Percentiles rank a stretch among this genome's conserved stretches.
phyloP scores from a whole-genome alignment of 64 coral and sea anemone species.

The Stylophora pistillata region DNA sequence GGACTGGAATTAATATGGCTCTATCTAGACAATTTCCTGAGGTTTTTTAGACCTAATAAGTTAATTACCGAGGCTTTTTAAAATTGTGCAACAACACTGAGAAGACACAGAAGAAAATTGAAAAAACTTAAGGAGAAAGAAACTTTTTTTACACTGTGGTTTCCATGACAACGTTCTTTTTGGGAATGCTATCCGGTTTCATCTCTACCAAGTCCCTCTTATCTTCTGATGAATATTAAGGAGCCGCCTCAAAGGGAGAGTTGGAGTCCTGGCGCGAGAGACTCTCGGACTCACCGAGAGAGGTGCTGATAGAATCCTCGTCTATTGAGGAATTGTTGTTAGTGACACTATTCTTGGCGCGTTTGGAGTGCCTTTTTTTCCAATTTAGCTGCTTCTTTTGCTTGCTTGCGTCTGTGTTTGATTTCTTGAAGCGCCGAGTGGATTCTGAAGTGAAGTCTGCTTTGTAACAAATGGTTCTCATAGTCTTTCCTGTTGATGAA shows the following conservation, averaged over 20 bases:
- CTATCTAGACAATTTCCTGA: too few species aligned
- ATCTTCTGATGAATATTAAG: conserved; percentile 21
- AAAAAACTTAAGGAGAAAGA: background rate
- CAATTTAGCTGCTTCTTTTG: conserved; percentile 33
- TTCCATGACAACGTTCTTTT: background rate
- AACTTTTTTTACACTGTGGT: background rate
- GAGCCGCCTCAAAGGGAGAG: conserved; percentile 15
- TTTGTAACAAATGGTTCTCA: conserved; percentile 84
- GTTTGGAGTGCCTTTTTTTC: conserved; percentile 1
- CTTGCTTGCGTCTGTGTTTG: conserved; percentile 55
- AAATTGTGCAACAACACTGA: too few species aligned
- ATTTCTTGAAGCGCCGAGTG: conserved; percentile 86
- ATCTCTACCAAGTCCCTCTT: background rate
- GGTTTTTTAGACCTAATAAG: too few species aligned
- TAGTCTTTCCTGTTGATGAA: conserved; percentile 78
- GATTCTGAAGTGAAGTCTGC: conserved; percentile 88
- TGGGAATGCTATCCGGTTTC: background rate
- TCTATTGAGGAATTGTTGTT: background rate
- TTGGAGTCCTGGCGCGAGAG: background rate
- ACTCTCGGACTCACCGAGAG: background rate
- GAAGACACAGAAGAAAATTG: background rate
- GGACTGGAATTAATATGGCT: too few species aligned
- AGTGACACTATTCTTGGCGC: conserved; percentile 2
- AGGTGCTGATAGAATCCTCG: conserved; percentile 8
- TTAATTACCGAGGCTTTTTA: too few species aligned